Base-by-base conservation (phyloP, 2,888 invertebrate genomes). In the Microctonus aethiopoides region DNA sequence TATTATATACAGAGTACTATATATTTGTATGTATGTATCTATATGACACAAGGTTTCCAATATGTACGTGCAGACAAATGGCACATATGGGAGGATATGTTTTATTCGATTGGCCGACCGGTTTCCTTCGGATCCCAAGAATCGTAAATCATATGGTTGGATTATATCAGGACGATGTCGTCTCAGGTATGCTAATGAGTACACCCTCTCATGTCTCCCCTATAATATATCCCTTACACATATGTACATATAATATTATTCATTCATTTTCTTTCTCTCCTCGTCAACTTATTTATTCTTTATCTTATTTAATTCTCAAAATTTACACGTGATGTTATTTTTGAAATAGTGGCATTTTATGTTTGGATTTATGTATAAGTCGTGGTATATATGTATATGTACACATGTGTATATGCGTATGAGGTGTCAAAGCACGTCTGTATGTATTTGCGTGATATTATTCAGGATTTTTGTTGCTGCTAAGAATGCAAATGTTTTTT, bases 121-220 rank as follows among this genome's bases (percentile, higher is more conserved):
- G 79, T 80, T 80, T 72, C 74, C 62, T 68, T 68, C 69, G 11
- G 46, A 32, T 39, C 63, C 71, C 68, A 72, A 74, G 67, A 76
- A 78, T 76, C 78, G 78, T 82, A 80, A 82, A 80, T 82, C 81
- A 80, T 80, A 76, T 60, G 70, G 46, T 64, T 75, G 77, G 78
- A 79, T 80, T 77, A 78, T 76, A 75, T 75, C 75, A 71, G 74
- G 64, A 57, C 70, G 71, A 76, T 77, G 74, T 73, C 77, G 72
- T 74, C 71, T 51, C 78, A 63, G 70, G 74, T 78, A 81, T 79
- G 80, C 73, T 80, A 80, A 80, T 81, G 76, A 76, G 74, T 71
- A 57, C 64, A 67, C 72, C 73, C 74, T 67, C 68, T 74, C 68
- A 36, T 36, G 5, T 52, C 46, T 61, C 22, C 62, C 39, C 60